phyloP scores from a whole-genome alignment of 2,113 vertebrate species.

The Oxyruncus cristatus region DNA sequence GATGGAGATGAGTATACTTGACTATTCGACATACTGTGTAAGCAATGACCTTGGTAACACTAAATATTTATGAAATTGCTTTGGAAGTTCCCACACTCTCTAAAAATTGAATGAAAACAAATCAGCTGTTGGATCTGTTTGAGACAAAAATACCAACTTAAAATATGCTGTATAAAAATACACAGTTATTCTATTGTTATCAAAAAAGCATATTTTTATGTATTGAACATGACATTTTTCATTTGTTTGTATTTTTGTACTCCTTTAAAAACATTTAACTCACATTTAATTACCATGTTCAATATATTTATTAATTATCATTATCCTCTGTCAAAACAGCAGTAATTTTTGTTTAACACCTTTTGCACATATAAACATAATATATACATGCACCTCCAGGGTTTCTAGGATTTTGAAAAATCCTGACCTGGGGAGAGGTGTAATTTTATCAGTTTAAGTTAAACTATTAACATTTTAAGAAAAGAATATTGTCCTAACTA shows the following conservation, averaged over 20 bases:
- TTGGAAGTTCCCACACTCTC: neutral
- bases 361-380: neutral
- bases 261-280: neutral
- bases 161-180: neutral
- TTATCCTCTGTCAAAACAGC: neutral
- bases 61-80: neutral
- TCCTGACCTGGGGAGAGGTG: neutral
- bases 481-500: neutral
- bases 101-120: neutral
- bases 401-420: neutral
- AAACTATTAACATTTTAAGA: neutral
- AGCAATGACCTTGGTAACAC: neutral
- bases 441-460: neutral
- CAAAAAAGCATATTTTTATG: neutral
- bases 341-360: neutral
- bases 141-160: neutral
- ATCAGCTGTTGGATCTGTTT: neutral
- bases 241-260: neutral
- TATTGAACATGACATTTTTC: neutral
- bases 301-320: neutral
- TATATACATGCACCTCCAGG: neutral
- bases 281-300: neutral
- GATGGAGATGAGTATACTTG: neutral
- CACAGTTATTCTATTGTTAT: neutral
- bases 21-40: neutral